Evolutionary conservation across 2,797 vertebrate species (phyloP).

Genomic region (Momotus momota): DNA sequence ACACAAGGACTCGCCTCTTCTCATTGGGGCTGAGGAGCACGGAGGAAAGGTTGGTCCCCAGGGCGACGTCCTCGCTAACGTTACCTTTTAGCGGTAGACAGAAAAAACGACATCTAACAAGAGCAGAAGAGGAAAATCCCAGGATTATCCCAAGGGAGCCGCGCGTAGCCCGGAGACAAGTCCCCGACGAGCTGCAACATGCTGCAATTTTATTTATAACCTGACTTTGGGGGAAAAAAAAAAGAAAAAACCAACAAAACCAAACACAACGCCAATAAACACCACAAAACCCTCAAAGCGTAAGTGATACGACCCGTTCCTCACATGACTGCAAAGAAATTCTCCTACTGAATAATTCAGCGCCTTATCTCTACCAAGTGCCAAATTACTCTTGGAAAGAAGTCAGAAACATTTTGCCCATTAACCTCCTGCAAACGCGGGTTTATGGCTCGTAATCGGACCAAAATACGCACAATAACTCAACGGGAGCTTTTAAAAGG

Average conservation of each 20-base stretch:
- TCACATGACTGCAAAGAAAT: background rate
- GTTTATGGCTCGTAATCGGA: slow-evolving; percentile 33
- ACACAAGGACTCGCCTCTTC: background rate
- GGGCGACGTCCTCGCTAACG: rapidly evolving
- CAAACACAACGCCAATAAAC: too few species aligned
- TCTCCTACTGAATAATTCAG: slow-evolving; percentile 13
- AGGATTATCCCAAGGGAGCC: background rate
- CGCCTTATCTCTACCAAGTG: background rate
- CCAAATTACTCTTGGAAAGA: background rate
- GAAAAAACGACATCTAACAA: background rate
- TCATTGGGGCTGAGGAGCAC: background rate
- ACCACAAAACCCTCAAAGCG: background rate
- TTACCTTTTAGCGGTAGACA: background rate
- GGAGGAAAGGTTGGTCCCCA: background rate
- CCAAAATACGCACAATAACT: background rate
- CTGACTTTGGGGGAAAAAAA: background rate
- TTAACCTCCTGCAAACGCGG: background rate
- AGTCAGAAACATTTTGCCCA: background rate
- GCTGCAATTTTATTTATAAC: background rate
- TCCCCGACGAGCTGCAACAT: background rate
- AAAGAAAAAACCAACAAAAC: too few species aligned
- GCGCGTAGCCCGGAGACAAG: rapidly evolving
- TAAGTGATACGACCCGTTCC: background rate
- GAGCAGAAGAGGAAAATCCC: background rate
- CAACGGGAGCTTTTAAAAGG: slow-evolving; percentile 14